Evolutionary conservation across 2,888 invertebrate genomes (phyloP).

Genomic region (Pseudococcus viburni): DNA sequence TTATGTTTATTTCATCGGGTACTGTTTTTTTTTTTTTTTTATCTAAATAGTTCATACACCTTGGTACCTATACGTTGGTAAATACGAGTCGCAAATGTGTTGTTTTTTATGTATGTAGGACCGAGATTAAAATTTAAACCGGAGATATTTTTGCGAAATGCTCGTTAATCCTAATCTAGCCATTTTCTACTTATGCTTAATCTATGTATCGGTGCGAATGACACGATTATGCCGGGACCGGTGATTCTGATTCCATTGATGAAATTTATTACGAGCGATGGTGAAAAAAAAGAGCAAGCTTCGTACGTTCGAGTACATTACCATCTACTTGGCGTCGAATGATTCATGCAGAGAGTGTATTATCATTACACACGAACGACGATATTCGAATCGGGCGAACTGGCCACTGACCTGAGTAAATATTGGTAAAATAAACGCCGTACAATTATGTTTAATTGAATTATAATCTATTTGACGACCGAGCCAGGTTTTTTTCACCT

Average conservation of each 20-base stretch:
- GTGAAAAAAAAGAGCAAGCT: not conserved
- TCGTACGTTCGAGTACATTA: not conserved
- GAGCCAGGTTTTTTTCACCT: not conserved
- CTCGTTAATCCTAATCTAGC: conserved; percentile 43
- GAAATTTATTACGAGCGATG: conserved; percentile 20
- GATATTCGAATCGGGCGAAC: not conserved
- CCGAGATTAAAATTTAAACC: conserved; percentile 32
- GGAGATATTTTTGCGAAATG: conserved; percentile 41
- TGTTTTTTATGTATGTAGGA: conserved; percentile 16
- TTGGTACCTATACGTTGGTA: not conserved
- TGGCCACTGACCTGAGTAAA: conserved; percentile 40
- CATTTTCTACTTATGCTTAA: conserved; percentile 24
- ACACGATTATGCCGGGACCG: conserved; percentile 32
- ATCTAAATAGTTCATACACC: conserved; percentile 50
- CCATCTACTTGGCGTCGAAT: not conserved
- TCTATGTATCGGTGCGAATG: conserved; percentile 47
- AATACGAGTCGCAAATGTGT: conserved; percentile 6
- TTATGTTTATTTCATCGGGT: conserved; percentile 37
- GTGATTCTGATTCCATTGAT: conserved; percentile 24
- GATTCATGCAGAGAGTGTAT: not conserved
- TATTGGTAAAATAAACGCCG: conserved; percentile 12
- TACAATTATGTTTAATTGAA: conserved; percentile 40
- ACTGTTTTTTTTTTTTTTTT: not conserved
- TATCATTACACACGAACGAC: not conserved
- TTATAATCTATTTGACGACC: conserved; percentile 41